These are phyloP conservation scores for Saxidomus purpurata DNA, from an alignment of 1,140 invertebrate genomes.

Conservation along the genomic window DNA sequence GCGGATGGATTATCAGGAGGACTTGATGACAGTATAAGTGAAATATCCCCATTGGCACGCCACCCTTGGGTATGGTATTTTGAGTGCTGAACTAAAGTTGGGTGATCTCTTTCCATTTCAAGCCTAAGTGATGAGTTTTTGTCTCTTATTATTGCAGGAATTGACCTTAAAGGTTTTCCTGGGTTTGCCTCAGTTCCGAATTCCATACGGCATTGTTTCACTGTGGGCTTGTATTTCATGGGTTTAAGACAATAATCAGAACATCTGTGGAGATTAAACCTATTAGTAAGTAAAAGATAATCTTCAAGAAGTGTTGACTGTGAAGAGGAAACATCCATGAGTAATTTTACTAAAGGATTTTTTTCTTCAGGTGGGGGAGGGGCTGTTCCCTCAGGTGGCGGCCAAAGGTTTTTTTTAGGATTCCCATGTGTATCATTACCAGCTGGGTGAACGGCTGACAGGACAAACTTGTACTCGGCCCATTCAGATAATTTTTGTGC, in stretches of 20 bases:
- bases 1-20: no score
- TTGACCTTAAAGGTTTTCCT: conserved; percentile 49
- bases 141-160: conserved; percentile 35
- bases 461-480: neutral
- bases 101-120: no score
- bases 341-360: neutral
- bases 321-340: neutral
- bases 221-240: neutral
- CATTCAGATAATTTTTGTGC: neutral
- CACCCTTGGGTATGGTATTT: no score
- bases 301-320: neutral
- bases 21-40: conserved; percentile 67
- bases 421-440: neutral
- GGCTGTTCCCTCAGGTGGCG: neutral
- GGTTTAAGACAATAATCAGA: conserved; percentile 65
- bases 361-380: neutral
- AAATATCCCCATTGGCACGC: conserved; percentile 72
- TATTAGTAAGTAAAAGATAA: neutral
- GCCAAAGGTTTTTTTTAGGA: conserved; percentile 7
- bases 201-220: conserved; percentile 57
- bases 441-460: neutral
- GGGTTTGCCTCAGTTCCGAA: conserved; percentile 18
- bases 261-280: conserved; percentile 67
- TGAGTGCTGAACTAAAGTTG: no score
- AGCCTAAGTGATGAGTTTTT: conserved; percentile 64